These are phyloP conservation scores for Drosophila infuscata DNA, from an alignment of 2,888 invertebrate genomes.

Conservation along the genomic window DNA sequence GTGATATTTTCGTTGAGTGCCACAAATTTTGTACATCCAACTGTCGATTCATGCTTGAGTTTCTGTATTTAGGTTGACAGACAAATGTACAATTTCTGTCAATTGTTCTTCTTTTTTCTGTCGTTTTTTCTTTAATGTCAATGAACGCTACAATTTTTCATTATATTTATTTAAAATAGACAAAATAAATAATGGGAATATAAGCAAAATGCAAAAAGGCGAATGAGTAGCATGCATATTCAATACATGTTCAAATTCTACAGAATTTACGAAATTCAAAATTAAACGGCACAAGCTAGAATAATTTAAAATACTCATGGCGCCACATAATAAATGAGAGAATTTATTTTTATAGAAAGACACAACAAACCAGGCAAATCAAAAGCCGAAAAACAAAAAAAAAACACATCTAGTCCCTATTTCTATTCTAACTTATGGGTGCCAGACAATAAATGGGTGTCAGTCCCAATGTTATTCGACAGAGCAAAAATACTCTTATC, in stretches of 20 bases:
- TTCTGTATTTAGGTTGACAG: constrained; percentile 52
- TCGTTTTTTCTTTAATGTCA: constrained; percentile 63
- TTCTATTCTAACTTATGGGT: constrained; percentile 15
- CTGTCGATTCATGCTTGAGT: constrained; percentile 6
- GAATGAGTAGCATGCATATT: constrained; percentile 62
- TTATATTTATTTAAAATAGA: constrained; percentile 78
- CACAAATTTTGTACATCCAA: neutral
- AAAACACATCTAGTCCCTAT: neutral
- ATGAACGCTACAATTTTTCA: constrained; percentile 77
- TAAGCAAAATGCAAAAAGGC: constrained; percentile 40
- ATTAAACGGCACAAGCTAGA: constrained; percentile 35
- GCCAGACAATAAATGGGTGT: constrained; percentile 12
- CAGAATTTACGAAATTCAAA: constrained; percentile 65
- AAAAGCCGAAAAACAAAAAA: constrained; percentile 7
- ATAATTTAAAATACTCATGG: constrained; percentile 28
- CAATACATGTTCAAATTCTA: constrained; percentile 73
- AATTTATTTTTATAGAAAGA: constrained; percentile 48
- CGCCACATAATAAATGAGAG: constrained; percentile 65
- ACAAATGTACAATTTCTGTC: constrained; percentile 66
- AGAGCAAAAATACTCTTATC: constrained; percentile 58
- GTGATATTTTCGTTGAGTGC: neutral
- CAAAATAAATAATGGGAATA: constrained; percentile 73
- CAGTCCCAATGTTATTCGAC: constrained; percentile 24
- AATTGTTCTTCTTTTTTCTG: constrained; percentile 40
- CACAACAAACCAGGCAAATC: constrained; percentile 6